These are phyloP conservation scores for Xylota segnis DNA, from an alignment of 2,888 invertebrate genomes.

Conservation along the genomic window DNA sequence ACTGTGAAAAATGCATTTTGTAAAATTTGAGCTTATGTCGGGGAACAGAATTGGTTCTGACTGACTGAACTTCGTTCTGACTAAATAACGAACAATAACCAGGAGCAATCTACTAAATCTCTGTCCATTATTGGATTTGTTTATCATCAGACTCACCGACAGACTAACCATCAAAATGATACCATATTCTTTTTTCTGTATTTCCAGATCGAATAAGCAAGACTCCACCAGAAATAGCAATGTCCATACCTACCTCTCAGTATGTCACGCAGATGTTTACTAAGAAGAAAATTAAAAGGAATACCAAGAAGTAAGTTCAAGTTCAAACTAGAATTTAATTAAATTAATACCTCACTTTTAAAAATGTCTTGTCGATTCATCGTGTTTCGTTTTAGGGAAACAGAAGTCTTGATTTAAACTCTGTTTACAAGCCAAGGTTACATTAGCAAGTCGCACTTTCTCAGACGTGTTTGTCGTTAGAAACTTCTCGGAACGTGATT, in stretches of 20 bases:
- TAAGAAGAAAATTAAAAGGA: constrained; percentile 37
- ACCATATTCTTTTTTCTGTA: not conserved
- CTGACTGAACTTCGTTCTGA: too few species aligned
- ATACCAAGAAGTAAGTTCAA: constrained; percentile 28
- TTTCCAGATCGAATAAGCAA: constrained; percentile 11
- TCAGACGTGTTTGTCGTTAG: not conserved
- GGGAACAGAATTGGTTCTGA: too few species aligned
- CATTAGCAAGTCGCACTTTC: not conserved
- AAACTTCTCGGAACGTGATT: not conserved
- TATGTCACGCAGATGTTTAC: constrained; percentile 13
- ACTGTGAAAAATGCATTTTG: too few species aligned
- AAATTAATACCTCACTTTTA: not conserved
- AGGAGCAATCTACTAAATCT: too few species aligned
- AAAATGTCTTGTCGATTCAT: not conserved
- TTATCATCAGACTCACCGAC: too few species aligned
- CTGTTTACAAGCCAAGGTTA: not conserved
- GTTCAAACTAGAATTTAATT: constrained; percentile 8
- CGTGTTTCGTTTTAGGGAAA: not conserved
- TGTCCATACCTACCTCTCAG: constrained; percentile 22
- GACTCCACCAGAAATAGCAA: constrained; percentile 13
- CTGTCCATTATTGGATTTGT: too few species aligned
- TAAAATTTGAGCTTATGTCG: too few species aligned
- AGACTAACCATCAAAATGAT: too few species aligned
- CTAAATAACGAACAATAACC: too few species aligned
- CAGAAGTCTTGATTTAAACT: not conserved